These are phyloP conservation scores for Parazoanthus darwini DNA, from an alignment of 92 coral and sea anemone species.

Conservation along the genomic window DNA sequence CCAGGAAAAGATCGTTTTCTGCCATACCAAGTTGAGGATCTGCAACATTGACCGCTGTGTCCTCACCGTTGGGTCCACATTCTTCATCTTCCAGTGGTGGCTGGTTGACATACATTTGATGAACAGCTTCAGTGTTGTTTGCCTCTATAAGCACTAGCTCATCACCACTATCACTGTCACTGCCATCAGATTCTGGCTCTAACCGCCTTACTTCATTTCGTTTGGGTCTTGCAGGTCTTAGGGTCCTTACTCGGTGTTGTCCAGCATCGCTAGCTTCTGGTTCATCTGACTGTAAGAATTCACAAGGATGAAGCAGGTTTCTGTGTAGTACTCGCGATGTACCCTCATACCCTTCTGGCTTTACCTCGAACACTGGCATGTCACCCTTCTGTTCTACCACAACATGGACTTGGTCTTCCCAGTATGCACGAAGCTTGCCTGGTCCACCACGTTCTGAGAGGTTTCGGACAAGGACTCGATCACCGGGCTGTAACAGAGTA, in stretches of 20 bases:
- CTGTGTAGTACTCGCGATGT: slow-evolving; percentile 54
- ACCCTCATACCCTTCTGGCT: slow-evolving; percentile 49
- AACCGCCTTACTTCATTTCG: background rate
- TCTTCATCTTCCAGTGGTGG: no score
- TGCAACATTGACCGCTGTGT: no score
- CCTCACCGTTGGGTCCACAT: no score
- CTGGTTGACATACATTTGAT: no score
- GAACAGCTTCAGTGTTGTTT: no score
- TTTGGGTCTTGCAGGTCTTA: no score
- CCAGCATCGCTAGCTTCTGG: no score
- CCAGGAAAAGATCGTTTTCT: no score
- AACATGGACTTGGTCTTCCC: slow-evolving; percentile 57
- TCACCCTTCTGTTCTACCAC: slow-evolving; percentile 54
- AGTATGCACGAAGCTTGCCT: slow-evolving; percentile 61
- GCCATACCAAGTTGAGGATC: no score
- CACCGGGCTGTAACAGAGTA: slow-evolving; percentile 50
- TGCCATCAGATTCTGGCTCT: slow-evolving; percentile 15
- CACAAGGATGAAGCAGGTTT: slow-evolving; percentile 62
- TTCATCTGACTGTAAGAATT: slow-evolving; percentile 48
- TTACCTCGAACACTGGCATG: slow-evolving; percentile 61
- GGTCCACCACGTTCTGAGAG: slow-evolving; percentile 70
- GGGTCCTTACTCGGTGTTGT: no score
- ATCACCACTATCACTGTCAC: slow-evolving; percentile 12
- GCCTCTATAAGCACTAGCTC: slow-evolving; percentile 24
- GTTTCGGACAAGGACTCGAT: slow-evolving; percentile 57